These are phyloP conservation scores for Paralvinella palmiformis DNA, from an alignment of 1,140 invertebrate genomes.

Conservation along the genomic window DNA sequence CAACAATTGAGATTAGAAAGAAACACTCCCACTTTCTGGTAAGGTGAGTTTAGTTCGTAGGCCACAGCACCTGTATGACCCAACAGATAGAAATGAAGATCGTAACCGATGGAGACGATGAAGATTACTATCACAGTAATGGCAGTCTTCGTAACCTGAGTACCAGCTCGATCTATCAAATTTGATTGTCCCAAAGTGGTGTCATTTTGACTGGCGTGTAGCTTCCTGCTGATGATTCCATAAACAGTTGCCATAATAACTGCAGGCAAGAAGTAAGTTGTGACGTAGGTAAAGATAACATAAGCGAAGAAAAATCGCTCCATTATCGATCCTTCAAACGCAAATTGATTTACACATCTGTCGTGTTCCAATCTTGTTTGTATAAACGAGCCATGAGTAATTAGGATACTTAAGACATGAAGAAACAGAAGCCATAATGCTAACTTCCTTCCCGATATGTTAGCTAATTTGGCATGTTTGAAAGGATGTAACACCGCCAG, in stretches of 20 bases:
- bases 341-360: constrained; percentile 7
- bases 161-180: constrained; percentile 6
- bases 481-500: constrained; percentile 9
- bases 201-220: constrained; percentile 1
- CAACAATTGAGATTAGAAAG: constrained; percentile 13
- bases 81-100: constrained; percentile 15
- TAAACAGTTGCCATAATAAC: constrained; percentile 7
- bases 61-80: constrained; percentile 8
- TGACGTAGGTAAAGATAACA: constrained; percentile 17
- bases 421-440: background rate
- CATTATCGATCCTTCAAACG: background rate
- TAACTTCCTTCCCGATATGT: background rate
- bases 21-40: constrained; percentile 14
- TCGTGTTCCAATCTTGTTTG: constrained; percentile 7
- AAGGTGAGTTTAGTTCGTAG: constrained; percentile 6
- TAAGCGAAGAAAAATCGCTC: constrained; percentile 11
- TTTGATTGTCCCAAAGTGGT: background rate
- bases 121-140: constrained; percentile 12
- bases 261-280: constrained; percentile 14
- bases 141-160: constrained; percentile 12
- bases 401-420: constrained; percentile 3
- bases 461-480: background rate
- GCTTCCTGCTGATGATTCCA: background rate
- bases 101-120: constrained; percentile 12
- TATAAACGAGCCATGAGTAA: constrained; percentile 14